Conservation (phyloP, 2,888 invertebrate species). For the Plagodis dolabraria region DNA sequence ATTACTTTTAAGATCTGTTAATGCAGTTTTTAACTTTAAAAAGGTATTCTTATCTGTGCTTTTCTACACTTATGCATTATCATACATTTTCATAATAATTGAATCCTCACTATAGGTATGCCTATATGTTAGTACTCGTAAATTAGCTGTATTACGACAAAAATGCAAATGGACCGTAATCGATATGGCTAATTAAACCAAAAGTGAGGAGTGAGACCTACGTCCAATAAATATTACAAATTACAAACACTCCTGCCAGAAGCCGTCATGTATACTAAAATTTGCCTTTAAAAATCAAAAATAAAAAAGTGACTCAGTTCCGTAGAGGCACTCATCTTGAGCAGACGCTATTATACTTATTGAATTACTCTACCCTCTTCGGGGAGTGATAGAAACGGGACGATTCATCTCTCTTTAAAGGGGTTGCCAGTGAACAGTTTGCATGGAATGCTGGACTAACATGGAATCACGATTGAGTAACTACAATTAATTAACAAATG, state of each 20-base stretch:
- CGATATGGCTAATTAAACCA: constrained; percentile 68
- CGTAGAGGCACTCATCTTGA: constrained; percentile 33
- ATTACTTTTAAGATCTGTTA: too few species aligned
- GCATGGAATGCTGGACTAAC: constrained; percentile 18
- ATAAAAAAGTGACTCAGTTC: constrained; percentile 38
- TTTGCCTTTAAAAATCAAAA: constrained; percentile 18
- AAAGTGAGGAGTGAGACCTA: constrained; percentile 32
- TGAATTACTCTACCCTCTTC: constrained; percentile 47
- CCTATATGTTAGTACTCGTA: too few species aligned
- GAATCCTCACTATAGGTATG: too few species aligned
- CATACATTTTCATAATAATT: too few species aligned
- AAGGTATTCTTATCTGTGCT: too few species aligned
- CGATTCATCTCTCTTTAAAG: constrained; percentile 42
- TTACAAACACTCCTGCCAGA: constrained; percentile 2
- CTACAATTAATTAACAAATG: too few species aligned
- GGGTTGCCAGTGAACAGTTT: constrained; percentile 43
- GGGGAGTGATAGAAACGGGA: constrained; percentile 36
- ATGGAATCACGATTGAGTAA: constrained; percentile 5
- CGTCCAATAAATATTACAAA: not conserved
- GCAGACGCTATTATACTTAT: constrained; percentile 46
- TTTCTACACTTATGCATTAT: too few species aligned
- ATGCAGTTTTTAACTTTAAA: too few species aligned
- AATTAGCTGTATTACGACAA: constrained; percentile 1
- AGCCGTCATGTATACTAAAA: constrained; percentile 10
- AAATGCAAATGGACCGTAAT: constrained; percentile 37